Evolutionary conservation across 2,113 vertebrate species (phyloP).

Genomic region (Oryzias javanicus): DNA sequence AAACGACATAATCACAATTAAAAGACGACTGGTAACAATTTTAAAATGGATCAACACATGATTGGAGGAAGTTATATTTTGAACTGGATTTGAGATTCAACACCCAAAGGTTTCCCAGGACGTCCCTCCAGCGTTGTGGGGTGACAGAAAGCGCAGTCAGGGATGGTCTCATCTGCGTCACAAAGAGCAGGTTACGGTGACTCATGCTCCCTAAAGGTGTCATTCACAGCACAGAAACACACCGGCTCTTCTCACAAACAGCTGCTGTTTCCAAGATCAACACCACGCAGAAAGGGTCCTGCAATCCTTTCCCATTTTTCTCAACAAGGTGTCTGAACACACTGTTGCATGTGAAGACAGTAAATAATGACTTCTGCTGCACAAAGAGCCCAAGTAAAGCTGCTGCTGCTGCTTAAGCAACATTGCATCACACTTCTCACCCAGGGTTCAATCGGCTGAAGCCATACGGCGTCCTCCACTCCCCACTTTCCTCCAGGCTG

Average conservation of each 20-base stretch:
- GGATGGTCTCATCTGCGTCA: no score
- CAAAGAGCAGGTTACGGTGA: no score
- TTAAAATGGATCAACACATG: no score
- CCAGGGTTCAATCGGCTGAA: slow-evolving; percentile 25
- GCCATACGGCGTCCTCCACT: slow-evolving; percentile 37
- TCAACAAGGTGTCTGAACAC: slow-evolving; percentile 7
- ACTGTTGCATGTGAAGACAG: background rate
- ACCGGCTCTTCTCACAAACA: background rate
- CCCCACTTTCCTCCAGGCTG: slow-evolving; percentile 46
- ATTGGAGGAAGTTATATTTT: no score
- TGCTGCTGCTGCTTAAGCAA: background rate
- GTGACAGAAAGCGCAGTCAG: no score
- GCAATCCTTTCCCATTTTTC: slow-evolving; percentile 16
- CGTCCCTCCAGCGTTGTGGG: no score
- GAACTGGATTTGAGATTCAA: no score
- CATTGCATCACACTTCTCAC: slow-evolving; percentile 22
- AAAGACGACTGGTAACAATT: no score
- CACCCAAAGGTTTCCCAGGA: no score
- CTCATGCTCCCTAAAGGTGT: no score
- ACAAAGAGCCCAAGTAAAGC: background rate
- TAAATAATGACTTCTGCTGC: slow-evolving; percentile 16
- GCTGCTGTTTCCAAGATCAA: background rate
- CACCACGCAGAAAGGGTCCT: background rate
- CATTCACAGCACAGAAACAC: background rate
- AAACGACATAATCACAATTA: no score